A percentile compares a stretch with the other conserved stretches of the same genome.
Conservation (phyloP, 2,797 vertebrate species). For the Limosa lapponica region DNA sequence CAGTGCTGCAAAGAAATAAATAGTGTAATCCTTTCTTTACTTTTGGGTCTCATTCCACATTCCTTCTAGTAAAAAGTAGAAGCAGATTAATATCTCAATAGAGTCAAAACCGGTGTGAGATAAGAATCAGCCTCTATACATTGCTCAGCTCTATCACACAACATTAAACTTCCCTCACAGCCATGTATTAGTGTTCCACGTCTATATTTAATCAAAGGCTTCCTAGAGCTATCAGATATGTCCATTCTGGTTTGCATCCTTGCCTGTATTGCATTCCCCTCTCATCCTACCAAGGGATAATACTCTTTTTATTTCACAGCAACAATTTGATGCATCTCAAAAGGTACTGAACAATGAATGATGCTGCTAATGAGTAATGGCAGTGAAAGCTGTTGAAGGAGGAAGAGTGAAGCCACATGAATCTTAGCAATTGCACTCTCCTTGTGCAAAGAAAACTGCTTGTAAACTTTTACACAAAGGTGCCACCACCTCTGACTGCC, state of each 20-base stretch:
- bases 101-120: background rate
- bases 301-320: background rate
- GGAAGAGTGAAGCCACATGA: background rate
- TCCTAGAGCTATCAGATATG: background rate
- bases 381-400: background rate
- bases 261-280: background rate
- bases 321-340: background rate
- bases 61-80: slow-evolving; percentile 45
- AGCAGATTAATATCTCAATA: slow-evolving; percentile 47
- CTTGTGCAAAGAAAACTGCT: background rate
- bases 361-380: background rate
- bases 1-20: slow-evolving; percentile 46
- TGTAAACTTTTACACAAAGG: background rate
- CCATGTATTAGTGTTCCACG: background rate
- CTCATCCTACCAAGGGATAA: background rate
- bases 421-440: background rate
- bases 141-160: slow-evolving; percentile 39
- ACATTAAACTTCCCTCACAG: slow-evolving; percentile 18
- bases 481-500: background rate
- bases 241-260: background rate
- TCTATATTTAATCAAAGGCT: slow-evolving; percentile 23
- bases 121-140: slow-evolving; percentile 35
- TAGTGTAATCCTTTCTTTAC: background rate
- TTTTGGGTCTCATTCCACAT: background rate
- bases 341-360: background rate